Base-by-base conservation (phyloP, 1,140 invertebrate genomes). In the Frieseomelitta varia region DNA sequence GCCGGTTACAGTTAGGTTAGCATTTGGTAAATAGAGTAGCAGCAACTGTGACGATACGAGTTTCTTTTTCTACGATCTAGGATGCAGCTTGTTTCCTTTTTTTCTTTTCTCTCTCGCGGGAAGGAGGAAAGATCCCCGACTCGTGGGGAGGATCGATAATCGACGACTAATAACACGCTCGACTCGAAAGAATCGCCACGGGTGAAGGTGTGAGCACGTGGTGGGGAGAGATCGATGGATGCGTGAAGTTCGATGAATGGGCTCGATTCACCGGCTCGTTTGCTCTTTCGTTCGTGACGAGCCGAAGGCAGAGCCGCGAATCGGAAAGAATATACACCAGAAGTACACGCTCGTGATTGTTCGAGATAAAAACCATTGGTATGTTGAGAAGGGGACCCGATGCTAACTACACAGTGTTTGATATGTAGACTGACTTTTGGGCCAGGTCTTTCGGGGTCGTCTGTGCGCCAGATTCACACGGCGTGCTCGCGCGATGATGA, bases 351-450 rank as follows among this genome's bases (percentile, higher is more conserved):
- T 39, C 39, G 39, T 6, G 39, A 39, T 39, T 27, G 4, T 14
- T 81, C 75, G 53, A 17, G 51, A 39, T 67, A 34, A 74, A n/a
- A n/a, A 55, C 27, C 15, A 47, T 81, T 21, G 74, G 14, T 63
- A 75, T 75, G 53, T 72, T n/a, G n/a, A n/a, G n/a, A n/a, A 67
- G 14, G 68, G 74, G 55, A 79, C 72, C 67, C 51, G 86, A 65
- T 61, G 79, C 85, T 88, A 91, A 86, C 74, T 89, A 61, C n/a
- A n/a, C 11, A 84, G 83, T 90, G 79, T 91, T 86, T 93, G 93
- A 94, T 94, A 93, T 94, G 92, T 93, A 91, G 90, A 91, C 91
- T 85, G 86, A 90, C 86, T 90, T 90, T 63, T 87, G 87, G 85
- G 67, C 65, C 67, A 69, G 67, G 81, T 72, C 63, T 71, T 30